Evolutionary conservation across 2,113 vertebrate species (phyloP).

Genomic region (Lutjanus erythropterus): DNA sequence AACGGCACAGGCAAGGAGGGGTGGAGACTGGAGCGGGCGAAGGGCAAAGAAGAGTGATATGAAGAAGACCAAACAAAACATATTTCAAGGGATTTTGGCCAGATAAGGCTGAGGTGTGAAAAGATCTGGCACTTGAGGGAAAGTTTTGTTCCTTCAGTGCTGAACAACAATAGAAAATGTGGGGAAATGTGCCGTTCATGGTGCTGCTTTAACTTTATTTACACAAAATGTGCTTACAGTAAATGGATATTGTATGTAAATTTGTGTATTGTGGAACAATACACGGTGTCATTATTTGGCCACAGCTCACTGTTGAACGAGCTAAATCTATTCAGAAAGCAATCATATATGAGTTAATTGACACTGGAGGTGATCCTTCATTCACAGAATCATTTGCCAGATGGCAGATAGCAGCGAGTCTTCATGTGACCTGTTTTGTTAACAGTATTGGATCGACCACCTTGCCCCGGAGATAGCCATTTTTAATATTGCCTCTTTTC

Average conservation of each 20-base stretch:
- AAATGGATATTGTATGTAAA: slow-evolving; percentile 38
- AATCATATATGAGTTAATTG: slow-evolving; percentile 32
- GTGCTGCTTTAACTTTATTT: not conserved
- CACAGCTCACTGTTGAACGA: not conserved
- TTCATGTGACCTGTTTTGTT: slow-evolving; percentile 38
- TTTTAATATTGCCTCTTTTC: slow-evolving; percentile 50
- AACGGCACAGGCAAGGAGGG: slow-evolving; percentile 14
- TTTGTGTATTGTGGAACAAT: not conserved
- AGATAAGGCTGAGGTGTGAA: slow-evolving; percentile 44
- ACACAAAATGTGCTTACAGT: not conserved
- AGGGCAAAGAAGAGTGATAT: slow-evolving; percentile 27
- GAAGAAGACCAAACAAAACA: slow-evolving; percentile 55
- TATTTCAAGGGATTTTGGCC: slow-evolving; percentile 32
- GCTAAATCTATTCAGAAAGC: slow-evolving; percentile 7
- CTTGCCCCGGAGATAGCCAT: slow-evolving; percentile 49
- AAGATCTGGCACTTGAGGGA: not conserved
- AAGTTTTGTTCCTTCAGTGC: not conserved
- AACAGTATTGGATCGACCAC: slow-evolving; percentile 37
- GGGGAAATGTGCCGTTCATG: not conserved
- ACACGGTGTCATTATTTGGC: slow-evolving; percentile 7
- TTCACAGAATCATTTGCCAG: slow-evolving; percentile 45
- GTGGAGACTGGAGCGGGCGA: slow-evolving; percentile 12
- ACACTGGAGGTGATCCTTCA: slow-evolving; percentile 48
- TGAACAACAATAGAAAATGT: not conserved
- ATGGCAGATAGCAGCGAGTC: slow-evolving; percentile 9